phyloP scores from a whole-genome alignment of 2,797 vertebrate species.

The Acipenser oxyrinchus region DNA sequence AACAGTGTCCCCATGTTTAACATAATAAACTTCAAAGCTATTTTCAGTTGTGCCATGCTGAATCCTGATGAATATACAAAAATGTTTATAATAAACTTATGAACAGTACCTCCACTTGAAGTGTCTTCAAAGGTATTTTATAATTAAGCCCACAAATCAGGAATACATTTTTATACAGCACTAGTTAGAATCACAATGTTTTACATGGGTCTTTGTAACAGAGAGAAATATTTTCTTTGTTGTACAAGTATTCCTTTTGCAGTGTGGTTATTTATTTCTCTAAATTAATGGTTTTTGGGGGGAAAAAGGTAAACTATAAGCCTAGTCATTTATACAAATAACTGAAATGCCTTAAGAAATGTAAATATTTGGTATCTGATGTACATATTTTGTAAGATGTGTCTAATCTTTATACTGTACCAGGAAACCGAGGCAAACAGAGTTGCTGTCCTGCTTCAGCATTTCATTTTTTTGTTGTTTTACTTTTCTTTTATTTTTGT shows the following conservation, averaged over 20 bases:
- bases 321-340: constrained; percentile 32
- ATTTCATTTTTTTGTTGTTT: constrained; percentile 69
- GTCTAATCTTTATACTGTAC: constrained; percentile 66
- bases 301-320: too few relatives aligned
- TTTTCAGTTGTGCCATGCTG: constrained; percentile 7
- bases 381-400: constrained; percentile 85
- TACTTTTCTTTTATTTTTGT: constrained; percentile 49
- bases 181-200: too few relatives aligned
- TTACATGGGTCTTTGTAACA: too few relatives aligned
- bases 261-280: constrained; percentile 50
- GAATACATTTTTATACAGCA: too few relatives aligned
- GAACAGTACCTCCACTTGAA: constrained; percentile 46
- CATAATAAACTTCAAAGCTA: constrained; percentile 13
- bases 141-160: constrained; percentile 8
- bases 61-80: constrained; percentile 21
- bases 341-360: constrained; percentile 68
- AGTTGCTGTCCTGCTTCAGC: constrained; percentile 73
- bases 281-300: constrained; percentile 28
- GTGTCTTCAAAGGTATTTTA: constrained; percentile 51
- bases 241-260: constrained; percentile 58
- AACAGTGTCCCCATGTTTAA: constrained; percentile 12
- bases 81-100: constrained; percentile 13
- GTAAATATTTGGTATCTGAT: constrained; percentile 90
- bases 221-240: constrained; percentile 28
- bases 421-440: constrained; percentile 69